A percentile compares a stretch with the other conserved stretches of the same genome.
phyloP scores from a whole-genome alignment of 2,113 vertebrate species.

The Sylvietta virens region DNA sequence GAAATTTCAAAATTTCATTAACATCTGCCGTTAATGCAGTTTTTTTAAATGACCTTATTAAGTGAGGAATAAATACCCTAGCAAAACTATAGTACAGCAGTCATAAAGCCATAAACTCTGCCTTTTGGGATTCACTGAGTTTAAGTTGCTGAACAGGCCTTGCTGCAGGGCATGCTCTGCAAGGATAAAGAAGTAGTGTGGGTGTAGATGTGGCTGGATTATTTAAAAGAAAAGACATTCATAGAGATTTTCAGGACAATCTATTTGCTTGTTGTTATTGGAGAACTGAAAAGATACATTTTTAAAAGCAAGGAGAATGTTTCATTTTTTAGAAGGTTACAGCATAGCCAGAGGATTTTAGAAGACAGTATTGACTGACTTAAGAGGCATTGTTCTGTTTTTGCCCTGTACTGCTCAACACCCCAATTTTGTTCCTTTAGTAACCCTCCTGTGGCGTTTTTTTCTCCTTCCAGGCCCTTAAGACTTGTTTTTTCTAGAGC shows the following conservation, averaged over 20 bases:
- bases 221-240: background rate
- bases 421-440: background rate
- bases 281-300: background rate
- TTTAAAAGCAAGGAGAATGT: background rate
- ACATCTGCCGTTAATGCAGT: background rate
- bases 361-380: background rate
- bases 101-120: background rate
- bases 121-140: background rate
- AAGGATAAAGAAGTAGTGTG: background rate
- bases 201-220: background rate
- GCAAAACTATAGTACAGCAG: background rate
- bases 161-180: background rate
- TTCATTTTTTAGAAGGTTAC: background rate
- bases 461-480: background rate
- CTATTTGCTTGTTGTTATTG: background rate
- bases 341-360: background rate
- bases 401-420: background rate
- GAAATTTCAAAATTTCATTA: too few relatives aligned
- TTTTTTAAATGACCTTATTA: background rate
- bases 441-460: background rate
- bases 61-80: background rate
- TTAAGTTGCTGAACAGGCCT: background rate
- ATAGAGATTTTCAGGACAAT: background rate
- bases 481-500: background rate
- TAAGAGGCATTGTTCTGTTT: background rate